phyloP scores from a whole-genome alignment of 2,888 invertebrate genomes.

The Tanypteryx hageni region DNA sequence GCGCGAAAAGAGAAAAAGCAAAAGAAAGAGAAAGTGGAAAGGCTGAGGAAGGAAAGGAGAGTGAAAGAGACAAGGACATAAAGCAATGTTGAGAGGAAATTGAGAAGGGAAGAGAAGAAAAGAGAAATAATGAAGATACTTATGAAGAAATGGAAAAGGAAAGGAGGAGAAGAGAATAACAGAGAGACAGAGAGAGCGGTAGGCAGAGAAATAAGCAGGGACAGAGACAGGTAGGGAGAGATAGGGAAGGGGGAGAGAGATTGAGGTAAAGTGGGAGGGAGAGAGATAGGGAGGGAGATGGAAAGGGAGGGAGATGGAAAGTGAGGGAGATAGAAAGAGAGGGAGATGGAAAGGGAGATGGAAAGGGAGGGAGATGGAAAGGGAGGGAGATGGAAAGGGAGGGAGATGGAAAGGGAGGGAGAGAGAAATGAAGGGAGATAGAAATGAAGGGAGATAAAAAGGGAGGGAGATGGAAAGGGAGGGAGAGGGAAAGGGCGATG shows the following conservation, averaged over 20 bases:
- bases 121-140: neutral
- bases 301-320: too few relatives aligned
- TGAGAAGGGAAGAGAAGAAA: neutral
- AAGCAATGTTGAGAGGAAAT: neutral
- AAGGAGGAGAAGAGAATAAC: neutral
- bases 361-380: constrained; percentile 34
- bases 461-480: neutral
- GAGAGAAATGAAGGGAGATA: too few relatives aligned
- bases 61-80: too few relatives aligned
- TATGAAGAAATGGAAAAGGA: neutral
- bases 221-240: neutral
- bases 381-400: neutral
- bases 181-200: neutral
- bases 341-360: constrained; percentile 25
- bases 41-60: neutral
- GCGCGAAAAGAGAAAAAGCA: neutral
- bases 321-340: constrained; percentile 12
- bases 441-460: neutral
- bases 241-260: neutral
- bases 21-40: neutral
- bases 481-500: too few relatives aligned
- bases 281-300: too few relatives aligned
- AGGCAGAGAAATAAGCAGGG: neutral
- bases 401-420: neutral
- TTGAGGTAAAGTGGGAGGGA: neutral